Evolutionary conservation across 2,888 invertebrate genomes (phyloP), one percentile per base, ranked within the genome.

Genomic region (Dryocosmus kuriphilus): DNA sequence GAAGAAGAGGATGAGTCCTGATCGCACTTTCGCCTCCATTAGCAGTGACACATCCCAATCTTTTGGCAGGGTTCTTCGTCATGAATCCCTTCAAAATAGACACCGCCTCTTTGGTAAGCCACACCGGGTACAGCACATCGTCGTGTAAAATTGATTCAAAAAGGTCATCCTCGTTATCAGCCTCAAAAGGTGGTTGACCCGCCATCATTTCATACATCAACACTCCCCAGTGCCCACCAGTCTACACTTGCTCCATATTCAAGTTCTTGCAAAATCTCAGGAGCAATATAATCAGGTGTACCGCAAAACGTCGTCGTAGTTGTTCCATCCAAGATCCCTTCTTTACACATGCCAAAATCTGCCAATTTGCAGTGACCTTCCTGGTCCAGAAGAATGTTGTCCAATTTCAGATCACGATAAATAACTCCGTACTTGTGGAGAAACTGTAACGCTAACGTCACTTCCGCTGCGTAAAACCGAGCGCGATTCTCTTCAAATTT

Each of bases 161-260:
- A 81, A 99, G 94, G 92, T 99, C 99, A 92, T 99, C 99, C 93
- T 99, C 99, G 93, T 99, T 99, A 93, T 99, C 99, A 6, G 99
- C 99, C 93, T 99, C 99, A 93, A 99, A 99, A 19, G 99, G 99
- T 79, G 99, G 99, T 92, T 99, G 99, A 0, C 99, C 99, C 1
- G 98, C 99, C 97, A 99, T 96, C 99, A 99, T 99, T 94, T 99
- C 99, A 92, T 99, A 99, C 97, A 99, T 97, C 65, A 99, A 94
- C 79, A 99, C 99, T 75, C 99, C 99, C 99, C 84, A 99, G 94
- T 81, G 99, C 99, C 99, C 99, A 99, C 97, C 97, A 97, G 92
- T 97, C 97, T 79, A 97, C 97, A 81, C 96, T 96, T 46, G 96
- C 96, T 0, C 97, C 97, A 90, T 97, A 97, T 90, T 98, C 97